Conservation (phyloP, 2,797 vertebrate species). For the Pangasius larnaudii region DNA sequence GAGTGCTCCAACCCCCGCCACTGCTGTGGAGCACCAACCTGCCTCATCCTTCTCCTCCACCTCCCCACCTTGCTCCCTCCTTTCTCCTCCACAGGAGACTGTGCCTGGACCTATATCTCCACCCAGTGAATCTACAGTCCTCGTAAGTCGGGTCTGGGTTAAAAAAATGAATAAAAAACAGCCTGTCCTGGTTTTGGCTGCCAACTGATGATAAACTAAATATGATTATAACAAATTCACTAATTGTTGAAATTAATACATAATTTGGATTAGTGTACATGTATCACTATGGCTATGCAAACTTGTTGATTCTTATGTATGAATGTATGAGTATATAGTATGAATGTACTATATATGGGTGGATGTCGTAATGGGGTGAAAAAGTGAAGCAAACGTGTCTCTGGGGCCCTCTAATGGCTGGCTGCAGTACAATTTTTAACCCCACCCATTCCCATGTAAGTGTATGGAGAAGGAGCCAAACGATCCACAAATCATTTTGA, state of each 20-base stretch:
- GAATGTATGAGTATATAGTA: too few species aligned
- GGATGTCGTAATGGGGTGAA: background rate
- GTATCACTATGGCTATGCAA: background rate
- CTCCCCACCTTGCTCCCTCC: conserved; percentile 65
- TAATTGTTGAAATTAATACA: conserved; percentile 2
- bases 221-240: background rate
- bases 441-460: background rate
- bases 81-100: conserved; percentile 62
- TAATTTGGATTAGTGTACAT: background rate
- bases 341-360: background rate
- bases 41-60: conserved; percentile 62
- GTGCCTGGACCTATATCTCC: conserved; percentile 62
- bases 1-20: conserved; percentile 51
- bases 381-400: background rate
- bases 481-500: background rate
- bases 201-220: conserved; percentile 23
- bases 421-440: background rate
- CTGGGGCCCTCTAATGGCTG: background rate
- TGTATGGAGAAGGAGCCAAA: background rate
- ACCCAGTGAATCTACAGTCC: conserved; percentile 73
- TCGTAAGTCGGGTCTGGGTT: conserved; percentile 72
- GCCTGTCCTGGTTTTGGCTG: background rate
- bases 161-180: background rate
- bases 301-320: background rate
- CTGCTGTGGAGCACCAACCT: conserved; percentile 70